These are phyloP conservation scores for Petrophora chlorosata DNA, from an alignment of 2,888 invertebrate species.

Conservation along the genomic window DNA sequence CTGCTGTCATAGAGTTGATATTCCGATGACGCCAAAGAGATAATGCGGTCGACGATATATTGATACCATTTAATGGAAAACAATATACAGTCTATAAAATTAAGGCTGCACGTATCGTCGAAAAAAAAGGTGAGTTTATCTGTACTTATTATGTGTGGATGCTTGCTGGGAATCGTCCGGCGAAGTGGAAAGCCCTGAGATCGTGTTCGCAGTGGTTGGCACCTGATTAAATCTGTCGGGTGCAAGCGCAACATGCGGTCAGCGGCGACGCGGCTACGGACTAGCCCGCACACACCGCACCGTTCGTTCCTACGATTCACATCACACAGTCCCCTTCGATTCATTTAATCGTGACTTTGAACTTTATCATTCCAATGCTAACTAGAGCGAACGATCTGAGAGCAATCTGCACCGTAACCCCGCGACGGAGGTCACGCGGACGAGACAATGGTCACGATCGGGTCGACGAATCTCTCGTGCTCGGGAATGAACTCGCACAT, in stretches of 20 bases:
- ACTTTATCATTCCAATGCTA: conserved; percentile 11
- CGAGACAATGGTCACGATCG: conserved; percentile 30
- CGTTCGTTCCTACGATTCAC: conserved; percentile 13
- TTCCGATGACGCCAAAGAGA: conserved; percentile 7
- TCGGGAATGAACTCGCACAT: conserved; percentile 26
- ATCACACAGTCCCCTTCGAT: conserved; percentile 8
- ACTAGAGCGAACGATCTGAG: conserved; percentile 10
- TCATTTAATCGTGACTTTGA: conserved; percentile 27
- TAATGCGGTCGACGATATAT: conserved; percentile 13
- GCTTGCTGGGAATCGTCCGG: conserved; percentile 39
- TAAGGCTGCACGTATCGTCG: conserved; percentile 34
- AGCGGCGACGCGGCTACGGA: conserved; percentile 31
- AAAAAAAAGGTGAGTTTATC: conserved; percentile 29
- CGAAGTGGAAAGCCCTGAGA: conserved; percentile 56
- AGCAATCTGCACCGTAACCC: conserved; percentile 27
- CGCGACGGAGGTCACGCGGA: conserved; percentile 21
- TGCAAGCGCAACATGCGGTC: conserved; percentile 56
- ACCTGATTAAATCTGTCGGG: conserved; percentile 66
- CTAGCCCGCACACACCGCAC: conserved; percentile 34
- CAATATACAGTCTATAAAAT: conserved; percentile 34
- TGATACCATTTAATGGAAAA: conserved; percentile 36
- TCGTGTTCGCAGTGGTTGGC: conserved; percentile 63
- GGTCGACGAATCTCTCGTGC: conserved; percentile 23
- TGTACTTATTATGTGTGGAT: conserved; percentile 21
- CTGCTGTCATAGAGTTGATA: conserved; percentile 12